Evolutionary conservation across 2,888 invertebrate genomes (phyloP).

Genomic region (Oxycera nigricornis): DNA sequence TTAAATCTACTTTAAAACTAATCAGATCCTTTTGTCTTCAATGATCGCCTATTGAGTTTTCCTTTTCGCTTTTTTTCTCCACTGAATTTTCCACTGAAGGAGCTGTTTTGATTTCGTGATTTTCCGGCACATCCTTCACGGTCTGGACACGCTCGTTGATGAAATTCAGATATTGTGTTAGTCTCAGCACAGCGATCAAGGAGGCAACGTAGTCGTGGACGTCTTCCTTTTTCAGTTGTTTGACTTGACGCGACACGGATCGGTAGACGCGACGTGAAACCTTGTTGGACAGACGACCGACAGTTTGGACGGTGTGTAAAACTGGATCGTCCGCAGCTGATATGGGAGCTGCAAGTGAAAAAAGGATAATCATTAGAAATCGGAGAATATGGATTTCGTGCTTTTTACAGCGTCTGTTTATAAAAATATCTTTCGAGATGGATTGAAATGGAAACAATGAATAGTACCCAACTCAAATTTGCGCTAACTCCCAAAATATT

Average conservation of each 20-base stretch:
- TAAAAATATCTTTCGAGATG: too few relatives aligned
- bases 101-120: neutral
- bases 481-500: too few relatives aligned
- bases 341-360: conserved; percentile 65
- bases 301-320: conserved; percentile 74
- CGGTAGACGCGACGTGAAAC: conserved; percentile 74
- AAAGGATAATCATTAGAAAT: neutral
- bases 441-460: too few relatives aligned
- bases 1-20: too few relatives aligned
- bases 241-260: conserved; percentile 69
- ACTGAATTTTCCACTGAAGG: neutral
- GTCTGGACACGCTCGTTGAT: conserved; percentile 59
- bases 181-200: conserved; percentile 63
- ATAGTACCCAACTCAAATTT: too few relatives aligned
- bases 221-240: conserved; percentile 63
- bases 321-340: conserved; percentile 70
- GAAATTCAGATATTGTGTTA: conserved; percentile 63
- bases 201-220: conserved; percentile 64
- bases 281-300: conserved; percentile 74
- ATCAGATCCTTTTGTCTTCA: too few relatives aligned
- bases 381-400: neutral
- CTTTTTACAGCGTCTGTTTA: too few relatives aligned
- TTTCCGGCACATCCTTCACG: neutral
- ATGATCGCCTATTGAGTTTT: neutral
- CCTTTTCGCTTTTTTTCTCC: neutral